Percentiles rank a stretch among this genome's conserved stretches.
phyloP scores from a whole-genome alignment of 2,113 vertebrate species.

The Prinia subflava region DNA sequence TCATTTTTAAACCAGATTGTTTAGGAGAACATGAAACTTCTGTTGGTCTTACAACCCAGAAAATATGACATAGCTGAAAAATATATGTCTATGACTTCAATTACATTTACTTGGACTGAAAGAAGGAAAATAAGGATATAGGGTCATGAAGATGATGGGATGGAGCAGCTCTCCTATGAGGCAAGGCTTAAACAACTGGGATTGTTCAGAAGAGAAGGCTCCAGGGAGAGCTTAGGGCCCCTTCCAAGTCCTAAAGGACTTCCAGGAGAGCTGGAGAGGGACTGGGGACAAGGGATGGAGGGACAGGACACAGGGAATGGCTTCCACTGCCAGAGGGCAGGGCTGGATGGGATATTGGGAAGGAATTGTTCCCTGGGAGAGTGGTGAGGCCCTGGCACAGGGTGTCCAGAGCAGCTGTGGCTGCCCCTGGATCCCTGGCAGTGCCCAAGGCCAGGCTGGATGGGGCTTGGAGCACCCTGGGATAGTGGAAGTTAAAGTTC shows the following conservation, averaged over 20 bases:
- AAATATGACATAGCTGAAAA: not conserved
- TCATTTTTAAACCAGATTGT: not conserved
- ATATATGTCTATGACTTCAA: not conserved
- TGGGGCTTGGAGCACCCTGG: fast-evolving
- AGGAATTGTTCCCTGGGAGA: not conserved
- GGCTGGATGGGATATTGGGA: not conserved
- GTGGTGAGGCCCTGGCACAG: not conserved
- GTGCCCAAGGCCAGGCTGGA: not conserved
- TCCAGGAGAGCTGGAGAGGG: not conserved
- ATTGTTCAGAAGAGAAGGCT: not conserved
- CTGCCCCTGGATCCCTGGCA: not conserved
- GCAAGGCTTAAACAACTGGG: not conserved
- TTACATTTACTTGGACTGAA: not conserved
- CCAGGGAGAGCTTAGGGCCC: not conserved
- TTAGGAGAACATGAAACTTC: not conserved
- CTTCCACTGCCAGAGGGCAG: not conserved
- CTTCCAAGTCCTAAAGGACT: fast-evolving
- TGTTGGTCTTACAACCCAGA: not conserved
- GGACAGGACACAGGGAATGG: not conserved
- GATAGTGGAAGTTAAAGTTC: fast-evolving
- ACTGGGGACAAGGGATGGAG: not conserved
- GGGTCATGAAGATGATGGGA: not conserved
- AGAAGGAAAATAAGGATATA: not conserved
- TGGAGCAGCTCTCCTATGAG: not conserved
- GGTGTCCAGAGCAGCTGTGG: not conserved